Evolutionary conservation across 2,797 vertebrate species (phyloP), one percentile per base, ranked within the genome.

Genomic region (Xerus rutilus): DNA sequence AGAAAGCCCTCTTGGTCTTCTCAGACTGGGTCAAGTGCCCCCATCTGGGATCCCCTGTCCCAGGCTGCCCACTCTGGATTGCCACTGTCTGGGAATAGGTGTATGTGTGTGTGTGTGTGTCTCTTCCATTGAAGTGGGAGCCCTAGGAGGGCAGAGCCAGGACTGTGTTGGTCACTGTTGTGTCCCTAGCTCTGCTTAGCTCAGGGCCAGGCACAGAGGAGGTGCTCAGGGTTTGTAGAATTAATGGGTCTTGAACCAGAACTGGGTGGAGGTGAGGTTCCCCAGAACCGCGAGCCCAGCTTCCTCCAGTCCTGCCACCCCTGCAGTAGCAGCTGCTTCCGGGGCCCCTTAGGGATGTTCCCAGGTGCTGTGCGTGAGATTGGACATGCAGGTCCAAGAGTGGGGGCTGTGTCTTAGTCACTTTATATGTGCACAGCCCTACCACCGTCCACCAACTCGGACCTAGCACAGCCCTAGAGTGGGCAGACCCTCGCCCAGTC

Each of bases 361-460:
- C 59, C 78, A 59, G 47, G 64, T 17, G 11, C 67, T 12, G 12
- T 15, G 4, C 30, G 21, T 54, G 49, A 65, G 21, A 23, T 11
- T 32, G 35, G 13, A 76, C 12, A 0, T 32, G 7, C 0, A 21
- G 52, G 69, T 54, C 54, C 76, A 18, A 30, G 64, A 81, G n/a
- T 62, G 30, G 47, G 72, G 28, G 49, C 79, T 64, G 5, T 59
- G 69, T 52, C 30, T 78, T 20, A 62, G 28, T 81, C 65, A 28
- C 20, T 52, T n/a, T 1, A 70, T 97, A 25, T 97, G 93, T 82
- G 97, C 98, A 10, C 21, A 18, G n/a, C n/a, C 85, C 59, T 5
- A 2, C 79, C 7, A 0, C 25, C 11, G 7, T 67, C 1, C 10
- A 35, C 49, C 1, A 10, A 30, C 20, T 49, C 15, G 6, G 12